phyloP scores from a whole-genome alignment of 2,797 vertebrate genomes.

The Pseudomugil gertrudae region DNA sequence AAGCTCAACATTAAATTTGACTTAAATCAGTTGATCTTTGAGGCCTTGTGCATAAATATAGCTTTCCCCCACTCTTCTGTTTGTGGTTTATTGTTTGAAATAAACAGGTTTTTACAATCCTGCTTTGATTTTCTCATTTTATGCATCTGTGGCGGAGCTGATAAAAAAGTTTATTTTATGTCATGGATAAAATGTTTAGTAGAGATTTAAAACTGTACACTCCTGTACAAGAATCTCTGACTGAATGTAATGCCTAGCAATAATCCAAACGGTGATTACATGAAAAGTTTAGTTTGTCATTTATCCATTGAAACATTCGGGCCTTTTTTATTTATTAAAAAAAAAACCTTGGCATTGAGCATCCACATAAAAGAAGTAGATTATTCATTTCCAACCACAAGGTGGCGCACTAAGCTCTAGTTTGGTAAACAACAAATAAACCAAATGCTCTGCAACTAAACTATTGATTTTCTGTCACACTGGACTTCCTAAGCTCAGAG shows the following conservation, averaged over 20 bases:
- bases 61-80: conserved; percentile 17
- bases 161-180: too few species aligned
- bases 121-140: conserved; percentile 5
- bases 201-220: too few species aligned
- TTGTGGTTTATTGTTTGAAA: conserved; percentile 53
- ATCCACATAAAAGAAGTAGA: background rate
- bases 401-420: conserved; percentile 41
- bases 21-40: conserved; percentile 16
- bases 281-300: background rate
- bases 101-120: conserved; percentile 54
- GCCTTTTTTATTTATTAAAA: too few species aligned
- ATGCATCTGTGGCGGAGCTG: background rate
- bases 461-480: too few species aligned
- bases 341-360: background rate
- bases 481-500: background rate
- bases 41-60: conserved; percentile 55
- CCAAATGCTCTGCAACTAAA: too few species aligned
- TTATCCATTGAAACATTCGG: too few species aligned
- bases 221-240: too few species aligned
- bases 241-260: background rate
- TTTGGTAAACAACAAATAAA: background rate
- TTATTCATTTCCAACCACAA: conserved; percentile 30
- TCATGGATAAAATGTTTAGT: too few species aligned
- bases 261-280: background rate
- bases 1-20: conserved; percentile 7